Conservation (phyloP, 2,888 invertebrate species). For the Lumbricus terrestris region DNA sequence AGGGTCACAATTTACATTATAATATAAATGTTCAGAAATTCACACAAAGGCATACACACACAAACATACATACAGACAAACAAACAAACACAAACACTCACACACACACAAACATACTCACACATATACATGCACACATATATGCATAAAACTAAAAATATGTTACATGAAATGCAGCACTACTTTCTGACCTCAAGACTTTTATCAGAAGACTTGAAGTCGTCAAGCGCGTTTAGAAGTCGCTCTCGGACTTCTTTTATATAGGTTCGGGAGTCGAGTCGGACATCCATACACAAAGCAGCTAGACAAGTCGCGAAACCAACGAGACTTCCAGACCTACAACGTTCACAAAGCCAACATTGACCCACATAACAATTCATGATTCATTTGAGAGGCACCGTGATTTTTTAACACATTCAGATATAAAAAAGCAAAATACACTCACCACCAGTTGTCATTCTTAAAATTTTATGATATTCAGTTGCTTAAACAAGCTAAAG, state of each 20-base stretch:
- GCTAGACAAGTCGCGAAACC: background rate
- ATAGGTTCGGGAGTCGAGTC: background rate
- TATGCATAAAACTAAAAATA: background rate
- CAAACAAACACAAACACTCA: background rate
- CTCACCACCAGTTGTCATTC: no score
- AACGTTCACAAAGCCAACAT: background rate
- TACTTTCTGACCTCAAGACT: background rate
- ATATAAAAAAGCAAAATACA: background rate
- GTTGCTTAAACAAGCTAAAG: background rate
- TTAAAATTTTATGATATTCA: no score
- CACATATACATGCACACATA: background rate
- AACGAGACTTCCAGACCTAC: constrained; percentile 5
- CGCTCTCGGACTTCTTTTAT: background rate
- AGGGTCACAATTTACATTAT: no score
- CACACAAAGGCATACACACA: no score
- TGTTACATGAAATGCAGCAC: background rate
- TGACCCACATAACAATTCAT: background rate
- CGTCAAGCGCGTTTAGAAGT: background rate
- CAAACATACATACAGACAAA: no score
- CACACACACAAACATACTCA: background rate
- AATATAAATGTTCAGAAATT: no score
- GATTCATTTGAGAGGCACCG: background rate
- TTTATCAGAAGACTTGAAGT: background rate
- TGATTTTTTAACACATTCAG: background rate
- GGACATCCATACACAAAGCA: background rate